A percentile compares a stretch with the other conserved stretches of the same genome.
Evolutionary conservation across 1,140 invertebrate species (phyloP).

Genomic region (Conopomorpha cramerella): DNA sequence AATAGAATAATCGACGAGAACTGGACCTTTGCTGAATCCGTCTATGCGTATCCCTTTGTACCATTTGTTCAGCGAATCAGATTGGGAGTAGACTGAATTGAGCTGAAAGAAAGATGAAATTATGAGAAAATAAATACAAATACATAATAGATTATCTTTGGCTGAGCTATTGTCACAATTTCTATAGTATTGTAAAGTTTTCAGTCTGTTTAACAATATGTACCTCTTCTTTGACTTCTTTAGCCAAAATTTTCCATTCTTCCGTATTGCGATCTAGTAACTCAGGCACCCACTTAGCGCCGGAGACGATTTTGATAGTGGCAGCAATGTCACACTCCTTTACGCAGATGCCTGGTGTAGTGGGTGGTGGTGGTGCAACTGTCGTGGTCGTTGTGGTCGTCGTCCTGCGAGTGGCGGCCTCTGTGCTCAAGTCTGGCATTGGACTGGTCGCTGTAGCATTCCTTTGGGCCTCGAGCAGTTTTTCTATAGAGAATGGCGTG

Average conservation of each 20-base stretch:
- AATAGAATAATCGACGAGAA: slow-evolving; percentile 88
- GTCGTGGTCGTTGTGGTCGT: slow-evolving; percentile 80
- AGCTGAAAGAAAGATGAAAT: too few relatives aligned
- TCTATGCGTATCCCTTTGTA: slow-evolving; percentile 86
- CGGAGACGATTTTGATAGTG: slow-evolving; percentile 76
- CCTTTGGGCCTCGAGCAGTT: slow-evolving; percentile 74
- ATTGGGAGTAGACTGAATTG: slow-evolving; percentile 78
- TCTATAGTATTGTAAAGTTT: too few relatives aligned
- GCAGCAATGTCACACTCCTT: slow-evolving; percentile 81
- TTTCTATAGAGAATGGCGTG: slow-evolving; percentile 82
- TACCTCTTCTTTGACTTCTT: slow-evolving; percentile 79
- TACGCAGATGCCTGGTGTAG: slow-evolving; percentile 79
- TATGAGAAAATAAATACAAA: too few relatives aligned
- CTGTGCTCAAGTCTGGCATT: slow-evolving; percentile 47
- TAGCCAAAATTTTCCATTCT: slow-evolving; percentile 82
- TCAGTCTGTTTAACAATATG: too few relatives aligned
- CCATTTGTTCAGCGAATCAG: slow-evolving; percentile 75
- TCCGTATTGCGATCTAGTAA: slow-evolving; percentile 82
- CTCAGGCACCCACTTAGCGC: slow-evolving; percentile 83
- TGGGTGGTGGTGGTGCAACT: slow-evolving; percentile 71
- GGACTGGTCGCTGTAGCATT: slow-evolving; percentile 62
- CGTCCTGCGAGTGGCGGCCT: slow-evolving; percentile 63
- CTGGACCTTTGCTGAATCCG: slow-evolving; percentile 83
- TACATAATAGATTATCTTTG: too few relatives aligned
- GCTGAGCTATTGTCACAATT: too few relatives aligned